Conservation (phyloP, 2,888 invertebrate species). For the Drosophila pegasa region DNA sequence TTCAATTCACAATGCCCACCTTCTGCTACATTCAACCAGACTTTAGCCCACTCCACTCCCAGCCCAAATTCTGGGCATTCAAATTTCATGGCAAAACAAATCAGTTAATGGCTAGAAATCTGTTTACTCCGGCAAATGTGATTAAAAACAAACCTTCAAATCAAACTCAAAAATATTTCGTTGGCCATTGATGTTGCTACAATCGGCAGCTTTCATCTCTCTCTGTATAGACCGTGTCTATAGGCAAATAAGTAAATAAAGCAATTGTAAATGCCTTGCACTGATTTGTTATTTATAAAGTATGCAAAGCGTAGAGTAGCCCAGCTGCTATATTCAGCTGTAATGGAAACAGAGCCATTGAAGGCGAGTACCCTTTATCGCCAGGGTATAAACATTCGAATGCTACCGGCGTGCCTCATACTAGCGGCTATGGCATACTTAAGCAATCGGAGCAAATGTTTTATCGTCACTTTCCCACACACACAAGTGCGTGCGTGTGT, state of each 20-base stretch:
- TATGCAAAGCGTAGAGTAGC: slow-evolving; percentile 22
- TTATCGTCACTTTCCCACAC: slow-evolving; percentile 73
- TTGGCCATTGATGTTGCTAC: no score
- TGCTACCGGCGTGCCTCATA: slow-evolving; percentile 27
- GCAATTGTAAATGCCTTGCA: slow-evolving; percentile 6
- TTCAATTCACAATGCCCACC: not conserved
- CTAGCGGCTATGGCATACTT: slow-evolving; percentile 65
- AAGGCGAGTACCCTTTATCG: slow-evolving; percentile 40
- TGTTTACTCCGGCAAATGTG: slow-evolving; percentile 1
- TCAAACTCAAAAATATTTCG: not conserved
- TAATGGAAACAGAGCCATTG: slow-evolving; percentile 39
- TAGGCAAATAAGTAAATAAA: slow-evolving; percentile 3
- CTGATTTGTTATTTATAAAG: slow-evolving; percentile 34
- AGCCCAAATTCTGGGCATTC: not conserved
- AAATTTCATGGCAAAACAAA: slow-evolving; percentile 2
- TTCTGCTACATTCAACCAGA: not conserved
- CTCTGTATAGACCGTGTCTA: not conserved
- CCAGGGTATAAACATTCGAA: slow-evolving; percentile 49
- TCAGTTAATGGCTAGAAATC: not conserved
- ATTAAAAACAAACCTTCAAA: not conserved
- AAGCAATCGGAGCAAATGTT: slow-evolving; percentile 76
- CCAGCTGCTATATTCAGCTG: slow-evolving; percentile 4
- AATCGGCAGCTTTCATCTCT: not conserved
- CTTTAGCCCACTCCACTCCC: not conserved
- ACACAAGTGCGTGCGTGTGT: slow-evolving; percentile 27